These are phyloP conservation scores for Motacilla alba DNA, from an alignment of 2,113 vertebrate species.

Conservation along the genomic window DNA sequence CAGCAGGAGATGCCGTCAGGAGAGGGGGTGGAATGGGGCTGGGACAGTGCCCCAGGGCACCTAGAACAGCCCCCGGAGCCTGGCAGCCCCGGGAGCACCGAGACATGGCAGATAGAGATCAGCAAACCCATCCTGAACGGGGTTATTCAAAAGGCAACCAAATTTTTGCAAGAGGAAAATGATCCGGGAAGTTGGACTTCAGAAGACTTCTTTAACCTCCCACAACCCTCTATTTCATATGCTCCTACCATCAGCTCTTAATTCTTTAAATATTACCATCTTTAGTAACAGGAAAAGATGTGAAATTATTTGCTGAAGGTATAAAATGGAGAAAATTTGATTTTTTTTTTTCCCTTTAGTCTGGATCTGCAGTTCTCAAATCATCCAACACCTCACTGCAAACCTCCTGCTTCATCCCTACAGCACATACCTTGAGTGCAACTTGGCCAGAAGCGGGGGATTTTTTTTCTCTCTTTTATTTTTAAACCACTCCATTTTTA, in stretches of 20 bases:
- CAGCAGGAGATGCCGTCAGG: background rate
- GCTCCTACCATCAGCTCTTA: background rate
- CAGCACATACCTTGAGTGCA: background rate
- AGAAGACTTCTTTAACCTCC: background rate
- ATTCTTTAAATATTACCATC: background rate
- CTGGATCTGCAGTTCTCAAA: background rate
- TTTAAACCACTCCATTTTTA: background rate
- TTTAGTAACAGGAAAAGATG: background rate
- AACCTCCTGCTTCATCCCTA: background rate
- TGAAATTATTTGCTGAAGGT: background rate
- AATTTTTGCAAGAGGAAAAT: background rate
- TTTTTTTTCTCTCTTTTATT: background rate
- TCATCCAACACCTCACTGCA: background rate
- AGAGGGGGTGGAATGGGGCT: background rate
- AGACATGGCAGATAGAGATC: rapidly evolving
- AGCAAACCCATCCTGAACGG: background rate
- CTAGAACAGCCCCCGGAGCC: background rate
- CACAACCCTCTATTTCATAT: background rate
- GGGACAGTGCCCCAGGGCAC: rapidly evolving
- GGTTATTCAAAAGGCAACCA: background rate
- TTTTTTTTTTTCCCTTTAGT: background rate
- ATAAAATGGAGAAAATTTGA: background rate
- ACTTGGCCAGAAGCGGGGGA: background rate
- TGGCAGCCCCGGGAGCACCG: rapidly evolving
- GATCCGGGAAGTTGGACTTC: background rate